phyloP scores from a whole-genome alignment of 2,797 vertebrate genomes.

The Coilia nasus region DNA sequence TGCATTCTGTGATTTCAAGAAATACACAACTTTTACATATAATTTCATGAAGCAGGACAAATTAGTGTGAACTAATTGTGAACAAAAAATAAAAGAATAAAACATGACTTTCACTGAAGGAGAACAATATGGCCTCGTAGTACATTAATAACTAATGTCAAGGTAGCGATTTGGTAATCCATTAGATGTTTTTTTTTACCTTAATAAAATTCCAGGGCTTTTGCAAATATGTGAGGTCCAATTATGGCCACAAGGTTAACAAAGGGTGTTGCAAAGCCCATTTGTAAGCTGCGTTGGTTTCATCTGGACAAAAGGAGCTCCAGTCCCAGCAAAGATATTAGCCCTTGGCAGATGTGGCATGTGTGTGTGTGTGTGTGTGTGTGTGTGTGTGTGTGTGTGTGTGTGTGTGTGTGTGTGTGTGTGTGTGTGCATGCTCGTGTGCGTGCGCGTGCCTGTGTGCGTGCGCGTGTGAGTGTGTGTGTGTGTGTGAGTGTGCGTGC shows the following conservation, averaged over 20 bases:
- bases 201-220: conserved; percentile 31
- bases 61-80: background rate
- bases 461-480: too few species aligned
- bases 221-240: conserved; percentile 30
- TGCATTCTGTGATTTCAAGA: too few species aligned
- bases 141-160: conserved; percentile 30
- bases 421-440: too few species aligned
- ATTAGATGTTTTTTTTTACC: too few species aligned
- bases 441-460: too few species aligned
- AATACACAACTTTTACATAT: background rate
- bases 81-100: background rate
- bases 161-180: conserved; percentile 42
- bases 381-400: conserved; percentile 6
- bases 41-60: background rate
- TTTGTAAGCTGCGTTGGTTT: background rate
- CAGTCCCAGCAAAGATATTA: too few species aligned
- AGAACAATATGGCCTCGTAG: background rate
- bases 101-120: background rate
- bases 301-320: too few species aligned
- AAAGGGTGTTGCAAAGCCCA: background rate
- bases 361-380: too few species aligned
- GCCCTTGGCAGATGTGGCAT: too few species aligned
- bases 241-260: conserved; percentile 19
- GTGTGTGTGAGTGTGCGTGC: too few species aligned
- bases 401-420: conserved; percentile 12